Conservation (phyloP, 1,140 invertebrate species). For the Apis dorsata region DNA sequence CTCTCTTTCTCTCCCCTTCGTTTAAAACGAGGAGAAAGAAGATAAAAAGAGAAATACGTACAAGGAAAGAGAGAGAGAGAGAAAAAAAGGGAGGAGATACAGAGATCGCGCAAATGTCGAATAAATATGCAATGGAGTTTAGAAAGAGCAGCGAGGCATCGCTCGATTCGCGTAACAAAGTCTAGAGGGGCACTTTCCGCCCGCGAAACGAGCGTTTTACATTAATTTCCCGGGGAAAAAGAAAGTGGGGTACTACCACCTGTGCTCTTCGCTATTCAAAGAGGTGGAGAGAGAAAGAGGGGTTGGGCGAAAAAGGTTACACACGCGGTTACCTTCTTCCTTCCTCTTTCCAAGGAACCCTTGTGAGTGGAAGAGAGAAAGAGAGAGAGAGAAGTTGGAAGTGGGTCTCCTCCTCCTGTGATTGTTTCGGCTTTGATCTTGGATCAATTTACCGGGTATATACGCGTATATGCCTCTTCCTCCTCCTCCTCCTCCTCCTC, state of each 20-base stretch:
- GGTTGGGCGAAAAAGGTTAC: constrained; percentile 66
- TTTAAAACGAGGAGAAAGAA: neutral
- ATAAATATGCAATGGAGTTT: constrained; percentile 61
- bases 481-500: neutral
- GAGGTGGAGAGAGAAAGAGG: neutral
- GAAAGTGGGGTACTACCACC: constrained; percentile 32
- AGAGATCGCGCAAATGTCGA: constrained; percentile 58
- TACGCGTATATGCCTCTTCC: constrained; percentile 67
- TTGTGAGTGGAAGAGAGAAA: constrained; percentile 11
- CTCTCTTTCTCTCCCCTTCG: neutral
- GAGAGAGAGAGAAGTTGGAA: constrained; percentile 53
- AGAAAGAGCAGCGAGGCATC: constrained; percentile 22
- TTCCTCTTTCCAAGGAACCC: constrained; percentile 24
- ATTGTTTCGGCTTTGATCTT: constrained; percentile 81
- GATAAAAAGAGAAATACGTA: too few relatives aligned
- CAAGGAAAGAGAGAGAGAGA: too few relatives aligned
- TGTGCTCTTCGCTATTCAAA: constrained; percentile 37
- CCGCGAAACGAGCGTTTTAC: constrained; percentile 52
- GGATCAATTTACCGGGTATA: constrained; percentile 80
- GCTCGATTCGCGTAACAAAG: constrained; percentile 7
- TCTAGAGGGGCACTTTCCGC: constrained; percentile 9
- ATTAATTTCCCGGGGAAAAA: constrained; percentile 58
- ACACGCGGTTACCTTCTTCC: constrained; percentile 73
- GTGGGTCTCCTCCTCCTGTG: constrained; percentile 72
- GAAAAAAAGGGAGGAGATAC: neutral